Percentiles rank a stretch among this genome's conserved stretches.
These are phyloP conservation scores for Microcebus lehilahytsara DNA, from an alignment of 2,113 vertebrate genomes.

Conservation along the genomic window DNA sequence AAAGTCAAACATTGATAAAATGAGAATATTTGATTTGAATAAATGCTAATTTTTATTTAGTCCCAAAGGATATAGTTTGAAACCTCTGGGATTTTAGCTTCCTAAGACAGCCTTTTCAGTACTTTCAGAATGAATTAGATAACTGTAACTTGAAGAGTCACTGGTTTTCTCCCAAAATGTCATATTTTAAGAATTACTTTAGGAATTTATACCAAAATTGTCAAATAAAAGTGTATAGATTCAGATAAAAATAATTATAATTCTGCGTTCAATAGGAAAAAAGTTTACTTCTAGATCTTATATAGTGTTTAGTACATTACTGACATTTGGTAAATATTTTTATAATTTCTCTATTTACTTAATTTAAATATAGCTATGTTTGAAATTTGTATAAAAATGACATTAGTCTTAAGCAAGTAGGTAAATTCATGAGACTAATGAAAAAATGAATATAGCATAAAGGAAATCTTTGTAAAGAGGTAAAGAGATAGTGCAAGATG, in stretches of 20 bases:
- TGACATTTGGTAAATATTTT: conserved; percentile 25
- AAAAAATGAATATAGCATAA: not conserved
- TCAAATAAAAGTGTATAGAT: conserved; percentile 31
- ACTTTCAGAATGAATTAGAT: not conserved
- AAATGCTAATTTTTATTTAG: conserved; percentile 38
- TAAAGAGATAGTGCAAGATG: not conserved
- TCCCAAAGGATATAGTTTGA: not conserved
- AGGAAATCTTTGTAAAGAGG: not conserved
- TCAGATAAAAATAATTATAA: conserved; percentile 39
- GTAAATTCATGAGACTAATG: not conserved
- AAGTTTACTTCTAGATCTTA: conserved; percentile 4
- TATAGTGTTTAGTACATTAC: not conserved
- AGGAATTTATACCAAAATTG: not conserved
- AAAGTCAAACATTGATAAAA: conserved; percentile 19
- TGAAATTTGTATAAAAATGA: conserved; percentile 18
- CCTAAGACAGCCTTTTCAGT: not conserved
- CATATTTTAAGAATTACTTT: not conserved
- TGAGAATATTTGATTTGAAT: conserved; percentile 33
- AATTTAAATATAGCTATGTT: not conserved
- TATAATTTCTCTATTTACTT: conserved; percentile 3
- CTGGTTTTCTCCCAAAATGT: conserved; percentile 1
- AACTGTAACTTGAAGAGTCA: not conserved
- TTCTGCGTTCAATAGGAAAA: conserved; percentile 13
- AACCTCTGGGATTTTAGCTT: not conserved
- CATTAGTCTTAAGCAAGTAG: conserved; percentile 3